Evolutionary conservation across 2,797 vertebrate genomes (phyloP).

Genomic region (Mycteria americana): DNA sequence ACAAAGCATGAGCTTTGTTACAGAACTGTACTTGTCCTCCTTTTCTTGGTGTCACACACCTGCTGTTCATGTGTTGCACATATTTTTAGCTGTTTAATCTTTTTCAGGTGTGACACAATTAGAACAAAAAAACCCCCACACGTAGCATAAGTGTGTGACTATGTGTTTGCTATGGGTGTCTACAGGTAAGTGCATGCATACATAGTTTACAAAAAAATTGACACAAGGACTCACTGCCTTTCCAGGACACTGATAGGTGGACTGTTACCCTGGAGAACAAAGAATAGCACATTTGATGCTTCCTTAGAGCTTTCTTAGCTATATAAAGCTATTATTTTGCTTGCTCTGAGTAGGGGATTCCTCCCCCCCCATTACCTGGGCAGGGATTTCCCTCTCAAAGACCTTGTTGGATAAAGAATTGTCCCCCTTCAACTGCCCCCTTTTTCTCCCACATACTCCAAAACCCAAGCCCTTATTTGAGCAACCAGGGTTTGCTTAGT

Average conservation of each 20-base stretch:
- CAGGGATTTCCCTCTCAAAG: conserved; percentile 45
- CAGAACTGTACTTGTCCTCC: not conserved
- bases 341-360: not conserved
- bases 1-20: not conserved
- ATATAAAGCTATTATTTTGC: not conserved
- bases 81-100: not conserved
- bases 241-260: not conserved
- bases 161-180: not conserved
- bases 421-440: not conserved
- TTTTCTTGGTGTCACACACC: not conserved
- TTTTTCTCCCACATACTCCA: not conserved
- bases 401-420: not conserved
- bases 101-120: not conserved
- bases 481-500: not conserved
- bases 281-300: conserved; percentile 20
- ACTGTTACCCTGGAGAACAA: not conserved
- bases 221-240: not conserved
- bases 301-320: not conserved
- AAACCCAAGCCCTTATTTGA: not conserved
- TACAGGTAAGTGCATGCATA: not conserved
- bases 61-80: not conserved
- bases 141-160: not conserved
- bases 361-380: not conserved
- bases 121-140: not conserved
- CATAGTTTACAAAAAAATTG: not conserved